Base-by-base conservation (phyloP, 2,888 invertebrate species). In the Caradrina clavipalpis region DNA sequence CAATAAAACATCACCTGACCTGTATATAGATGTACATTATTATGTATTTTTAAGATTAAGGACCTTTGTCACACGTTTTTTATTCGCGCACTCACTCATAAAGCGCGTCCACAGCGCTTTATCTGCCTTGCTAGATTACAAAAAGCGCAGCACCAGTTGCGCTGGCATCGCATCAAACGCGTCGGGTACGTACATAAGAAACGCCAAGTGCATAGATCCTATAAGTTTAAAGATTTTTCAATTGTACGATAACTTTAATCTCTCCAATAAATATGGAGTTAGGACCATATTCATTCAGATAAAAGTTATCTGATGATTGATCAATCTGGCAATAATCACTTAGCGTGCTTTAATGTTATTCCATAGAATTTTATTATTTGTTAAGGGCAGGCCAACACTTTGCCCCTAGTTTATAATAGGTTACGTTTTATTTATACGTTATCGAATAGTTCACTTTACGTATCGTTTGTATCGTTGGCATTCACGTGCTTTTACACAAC, bases 401-500 rank as follows among this genome's bases (percentile, higher is more conserved):
- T 53, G 68, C 59, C 72, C 63, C 15, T 66, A 47, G 47, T 42
- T 31, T 42, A 35, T 45, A 10, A 57, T 53, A 51, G 51, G 42
- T 56, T 62, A 66, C 45, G 47, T 60, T 61, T 57, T 22, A 13
- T 8, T 54, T 59, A 22, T 21, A 61, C 70, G 74, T 79, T 76
- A 75, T 71, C 69, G 49, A 31, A 70, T 65, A 72, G 59, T 67
- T 81, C 42, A 69, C 54, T 61, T 69, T 73, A 73, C 65, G 65
- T 73, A 68, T 81, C 62, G 58, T 71, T 78, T 67, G 21, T 72
- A 76, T 77, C 66, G 67, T 69, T 73, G 85, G 85, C 84, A 83
- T 83, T 83, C 83, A 83, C 80, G 83, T 83, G 83, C 83, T 83
- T 83, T 83, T 73, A 77, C 73, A 59, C 35, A 69, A 49, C 63